Conservation (phyloP, 53 echinoderm and acorn worm species). For the Echinometra lucunter region DNA sequence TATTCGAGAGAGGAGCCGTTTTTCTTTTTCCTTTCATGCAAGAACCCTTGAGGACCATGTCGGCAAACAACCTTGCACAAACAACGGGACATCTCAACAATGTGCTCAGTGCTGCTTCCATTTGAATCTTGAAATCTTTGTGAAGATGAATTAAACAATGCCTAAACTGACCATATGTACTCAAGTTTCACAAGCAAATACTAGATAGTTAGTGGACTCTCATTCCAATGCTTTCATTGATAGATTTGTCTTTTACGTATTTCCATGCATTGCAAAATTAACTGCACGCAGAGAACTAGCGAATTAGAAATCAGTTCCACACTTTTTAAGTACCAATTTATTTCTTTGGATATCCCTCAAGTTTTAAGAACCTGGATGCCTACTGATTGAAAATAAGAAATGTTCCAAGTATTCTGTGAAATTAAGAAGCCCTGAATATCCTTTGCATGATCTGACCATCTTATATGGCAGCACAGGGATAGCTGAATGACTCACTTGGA, state of each 20-base stretch:
- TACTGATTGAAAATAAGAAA: too few relatives aligned
- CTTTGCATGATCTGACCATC: too few relatives aligned
- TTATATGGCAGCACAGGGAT: too few relatives aligned
- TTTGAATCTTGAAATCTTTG: constrained; percentile 38
- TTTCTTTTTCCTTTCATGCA: neutral
- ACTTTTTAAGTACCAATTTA: too few relatives aligned
- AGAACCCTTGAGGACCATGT: constrained; percentile 51
- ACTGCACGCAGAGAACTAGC: too few relatives aligned
- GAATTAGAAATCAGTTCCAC: too few relatives aligned
- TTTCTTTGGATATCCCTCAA: too few relatives aligned
- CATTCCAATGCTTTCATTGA: neutral
- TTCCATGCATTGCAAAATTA: neutral
- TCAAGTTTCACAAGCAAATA: constrained; percentile 62
- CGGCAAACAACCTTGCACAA: constrained; percentile 50
- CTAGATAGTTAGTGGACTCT: constrained; percentile 36
- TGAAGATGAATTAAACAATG: neutral
- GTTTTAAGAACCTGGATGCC: too few relatives aligned
- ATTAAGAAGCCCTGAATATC: too few relatives aligned
- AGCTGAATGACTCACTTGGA: too few relatives aligned
- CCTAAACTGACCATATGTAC: neutral
- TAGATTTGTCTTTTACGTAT: neutral
- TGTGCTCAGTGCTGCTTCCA: constrained; percentile 41
- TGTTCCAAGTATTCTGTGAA: neutral
- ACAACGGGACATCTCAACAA: constrained; percentile 9
- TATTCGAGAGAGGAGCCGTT: neutral